A percentile compares a stretch with the other conserved stretches of the same genome.
Evolutionary conservation across 2,113 vertebrate species (phyloP).

Genomic region (Plecotus auritus): DNA sequence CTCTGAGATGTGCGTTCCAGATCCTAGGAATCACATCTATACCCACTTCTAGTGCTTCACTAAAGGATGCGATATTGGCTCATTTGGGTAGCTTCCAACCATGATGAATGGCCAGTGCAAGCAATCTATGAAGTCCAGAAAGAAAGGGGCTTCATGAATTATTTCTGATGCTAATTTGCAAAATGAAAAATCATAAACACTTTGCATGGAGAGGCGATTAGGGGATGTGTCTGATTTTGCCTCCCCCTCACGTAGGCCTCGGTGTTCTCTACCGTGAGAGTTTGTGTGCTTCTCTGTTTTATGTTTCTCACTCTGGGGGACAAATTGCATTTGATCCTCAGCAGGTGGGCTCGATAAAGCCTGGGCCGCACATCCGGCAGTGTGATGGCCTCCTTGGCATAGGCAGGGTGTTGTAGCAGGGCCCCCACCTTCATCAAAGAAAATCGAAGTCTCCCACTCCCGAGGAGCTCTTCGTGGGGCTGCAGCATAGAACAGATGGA

Average conservation of each 20-base stretch:
- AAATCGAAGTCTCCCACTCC: background rate
- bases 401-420: no score
- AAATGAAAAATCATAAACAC: background rate
- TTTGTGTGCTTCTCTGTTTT: background rate
- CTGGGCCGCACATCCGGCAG: background rate
- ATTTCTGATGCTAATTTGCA: background rate
- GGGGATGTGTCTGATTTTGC: background rate
- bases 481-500: background rate
- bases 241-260: accelerated
- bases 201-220: background rate
- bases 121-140: background rate
- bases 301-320: background rate
- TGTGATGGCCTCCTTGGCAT: background rate
- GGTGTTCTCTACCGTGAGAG: accelerated
- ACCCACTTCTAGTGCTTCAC: background rate
- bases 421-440: background rate
- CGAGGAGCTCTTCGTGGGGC: background rate
- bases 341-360: background rate
- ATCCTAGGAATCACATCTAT: background rate
- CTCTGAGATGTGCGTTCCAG: background rate
- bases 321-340: background rate
- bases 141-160: background rate
- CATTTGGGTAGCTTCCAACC: background rate
- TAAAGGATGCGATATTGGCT: background rate
- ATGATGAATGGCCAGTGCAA: background rate